A percentile compares a stretch with the other conserved stretches of the same genome.
These are phyloP conservation scores for Melipona beecheii DNA, from an alignment of 2,888 invertebrate genomes.

Conservation along the genomic window DNA sequence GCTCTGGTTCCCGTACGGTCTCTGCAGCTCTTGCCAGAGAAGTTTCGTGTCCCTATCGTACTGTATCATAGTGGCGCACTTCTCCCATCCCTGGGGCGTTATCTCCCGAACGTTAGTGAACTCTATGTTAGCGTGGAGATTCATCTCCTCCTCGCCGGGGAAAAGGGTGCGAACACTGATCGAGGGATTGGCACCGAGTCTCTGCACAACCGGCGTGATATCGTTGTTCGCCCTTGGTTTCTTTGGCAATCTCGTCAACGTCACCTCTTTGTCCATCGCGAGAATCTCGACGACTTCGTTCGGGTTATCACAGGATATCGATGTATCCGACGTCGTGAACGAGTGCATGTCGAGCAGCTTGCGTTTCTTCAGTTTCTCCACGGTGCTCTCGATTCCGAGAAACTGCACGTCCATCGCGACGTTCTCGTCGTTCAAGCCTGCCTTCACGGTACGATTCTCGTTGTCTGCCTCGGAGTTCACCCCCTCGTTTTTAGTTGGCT, in stretches of 20 bases:
- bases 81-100: slow-evolving; percentile 94
- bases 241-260: slow-evolving; percentile 86
- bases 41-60: slow-evolving; percentile 93
- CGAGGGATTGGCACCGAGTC: slow-evolving; percentile 91
- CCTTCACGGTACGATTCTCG: slow-evolving; percentile 63
- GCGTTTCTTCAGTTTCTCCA: slow-evolving; percentile 82
- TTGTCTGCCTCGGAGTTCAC: slow-evolving; percentile 65
- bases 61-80: slow-evolving; percentile 91
- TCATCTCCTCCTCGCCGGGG: slow-evolving; percentile 93
- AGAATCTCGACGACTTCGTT: slow-evolving; percentile 83
- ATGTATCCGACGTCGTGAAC: slow-evolving; percentile 60
- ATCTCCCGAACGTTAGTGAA: slow-evolving; percentile 89
- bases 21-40: slow-evolving; percentile 92
- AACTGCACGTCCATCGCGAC: slow-evolving; percentile 70
- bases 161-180: slow-evolving; percentile 92
- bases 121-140: slow-evolving; percentile 90
- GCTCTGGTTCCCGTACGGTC: slow-evolving; percentile 94
- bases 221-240: slow-evolving; percentile 84
- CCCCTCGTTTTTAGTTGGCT: slow-evolving; percentile 75
- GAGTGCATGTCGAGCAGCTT: slow-evolving; percentile 78
- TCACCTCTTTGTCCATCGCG: slow-evolving; percentile 87
- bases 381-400: slow-evolving; percentile 78
- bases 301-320: slow-evolving; percentile 65
- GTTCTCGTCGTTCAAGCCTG: slow-evolving; percentile 56
- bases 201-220: slow-evolving; percentile 87